A percentile compares a stretch with the other conserved stretches of the same genome.
These are phyloP conservation scores for Alloplasta piceator DNA, from an alignment of 2,888 invertebrate species.

Conservation along the genomic window DNA sequence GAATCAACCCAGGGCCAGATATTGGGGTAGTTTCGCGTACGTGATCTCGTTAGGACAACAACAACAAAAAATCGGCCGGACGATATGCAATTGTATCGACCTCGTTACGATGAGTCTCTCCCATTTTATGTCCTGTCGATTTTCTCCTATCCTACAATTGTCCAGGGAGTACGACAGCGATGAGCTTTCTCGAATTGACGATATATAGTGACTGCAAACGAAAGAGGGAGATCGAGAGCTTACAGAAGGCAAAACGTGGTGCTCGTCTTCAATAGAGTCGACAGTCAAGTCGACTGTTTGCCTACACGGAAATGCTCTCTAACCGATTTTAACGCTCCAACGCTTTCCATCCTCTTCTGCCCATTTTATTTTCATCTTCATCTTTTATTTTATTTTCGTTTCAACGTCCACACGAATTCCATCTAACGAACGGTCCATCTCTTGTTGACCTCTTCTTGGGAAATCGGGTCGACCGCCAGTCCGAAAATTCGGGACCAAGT, in stretches of 20 bases:
- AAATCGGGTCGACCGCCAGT: neutral
- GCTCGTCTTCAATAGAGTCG: conserved; percentile 27
- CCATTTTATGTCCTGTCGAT: conserved; percentile 28
- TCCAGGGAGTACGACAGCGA: conserved; percentile 24
- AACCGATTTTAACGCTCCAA: conserved; percentile 80
- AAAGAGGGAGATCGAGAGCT: conserved; percentile 27
- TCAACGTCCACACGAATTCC: conserved; percentile 18
- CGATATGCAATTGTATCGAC: too few species aligned
- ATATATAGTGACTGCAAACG: conserved; percentile 51
- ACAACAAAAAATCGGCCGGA: neutral
- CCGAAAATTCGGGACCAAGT: neutral
- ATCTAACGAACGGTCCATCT: conserved; percentile 54
- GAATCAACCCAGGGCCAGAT: conserved; percentile 13
- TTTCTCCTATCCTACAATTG: neutral
- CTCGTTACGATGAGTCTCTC: conserved; percentile 34
- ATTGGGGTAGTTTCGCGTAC: conserved; percentile 36
- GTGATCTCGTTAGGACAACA: conserved; percentile 42
- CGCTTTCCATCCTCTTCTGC: conserved; percentile 68
- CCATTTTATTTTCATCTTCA: conserved; percentile 26
- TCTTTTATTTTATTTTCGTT: conserved; percentile 17
- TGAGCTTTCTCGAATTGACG: conserved; percentile 45
- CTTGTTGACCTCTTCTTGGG: conserved; percentile 50
- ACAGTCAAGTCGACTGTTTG: conserved; percentile 76
- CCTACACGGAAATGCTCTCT: conserved; percentile 83
- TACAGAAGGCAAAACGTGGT: neutral